Evolutionary conservation across 2,113 vertebrate genomes (phyloP).

Genomic region (Holacanthus passer): DNA sequence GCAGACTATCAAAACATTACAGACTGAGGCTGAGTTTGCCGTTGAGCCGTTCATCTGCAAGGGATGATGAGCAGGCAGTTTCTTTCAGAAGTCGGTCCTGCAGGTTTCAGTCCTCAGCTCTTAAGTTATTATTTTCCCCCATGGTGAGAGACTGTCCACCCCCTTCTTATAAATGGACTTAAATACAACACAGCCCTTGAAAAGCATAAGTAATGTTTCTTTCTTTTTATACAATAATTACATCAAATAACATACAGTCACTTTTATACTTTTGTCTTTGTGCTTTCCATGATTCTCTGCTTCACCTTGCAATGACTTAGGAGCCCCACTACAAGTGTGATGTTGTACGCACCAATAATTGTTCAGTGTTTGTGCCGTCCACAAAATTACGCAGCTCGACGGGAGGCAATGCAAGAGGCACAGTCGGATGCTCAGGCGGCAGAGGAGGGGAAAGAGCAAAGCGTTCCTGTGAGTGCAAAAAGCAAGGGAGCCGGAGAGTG

Average conservation of each 20-base stretch:
- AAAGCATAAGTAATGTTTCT: not conserved
- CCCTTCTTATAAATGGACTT: not conserved
- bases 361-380: constrained; percentile 32
- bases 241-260: not conserved
- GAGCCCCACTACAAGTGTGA: constrained; percentile 10
- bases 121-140: not conserved
- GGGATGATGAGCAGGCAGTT: constrained; percentile 39
- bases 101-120: constrained; percentile 20
- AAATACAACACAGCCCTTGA: not conserved
- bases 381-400: constrained; percentile 40
- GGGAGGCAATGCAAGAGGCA: constrained; percentile 10
- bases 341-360: constrained; percentile 40
- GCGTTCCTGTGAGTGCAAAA: constrained; percentile 27
- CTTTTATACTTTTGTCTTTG: not conserved
- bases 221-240: not conserved
- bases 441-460: constrained; percentile 51
- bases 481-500: not conserved
- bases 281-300: not conserved
- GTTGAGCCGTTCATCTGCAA: constrained; percentile 49
- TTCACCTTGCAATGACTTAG: not conserved
- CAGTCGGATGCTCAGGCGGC: constrained; percentile 23
- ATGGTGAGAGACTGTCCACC: not conserved
- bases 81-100: constrained; percentile 35
- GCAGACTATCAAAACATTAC: constrained; percentile 51
- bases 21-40: constrained; percentile 28